Evolutionary conservation across 2,113 vertebrate species (phyloP).

Genomic region (Atlantisia rogersi): DNA sequence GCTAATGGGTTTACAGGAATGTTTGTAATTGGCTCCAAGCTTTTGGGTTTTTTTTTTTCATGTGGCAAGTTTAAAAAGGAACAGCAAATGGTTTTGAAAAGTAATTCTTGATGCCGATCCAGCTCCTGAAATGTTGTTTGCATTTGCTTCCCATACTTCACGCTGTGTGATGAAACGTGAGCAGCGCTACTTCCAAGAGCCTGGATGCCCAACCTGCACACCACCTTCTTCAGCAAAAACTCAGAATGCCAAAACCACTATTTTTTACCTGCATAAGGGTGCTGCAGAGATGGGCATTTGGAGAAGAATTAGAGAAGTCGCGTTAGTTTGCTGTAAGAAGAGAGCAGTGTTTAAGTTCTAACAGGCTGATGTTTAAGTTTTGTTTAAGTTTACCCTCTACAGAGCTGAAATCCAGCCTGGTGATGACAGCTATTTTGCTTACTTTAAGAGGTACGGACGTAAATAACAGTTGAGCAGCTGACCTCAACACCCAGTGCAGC

Average conservation of each 20-base stretch:
- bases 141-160: not conserved
- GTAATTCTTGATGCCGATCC: not conserved
- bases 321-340: not conserved
- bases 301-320: not conserved
- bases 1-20: not conserved
- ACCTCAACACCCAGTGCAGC: not conserved
- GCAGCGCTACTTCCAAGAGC: not conserved
- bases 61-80: not conserved
- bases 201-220: not conserved
- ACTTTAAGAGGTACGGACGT: not conserved
- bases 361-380: not conserved
- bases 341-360: not conserved
- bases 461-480: not conserved
- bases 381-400: not conserved
- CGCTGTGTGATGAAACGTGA: not conserved
- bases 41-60: not conserved
- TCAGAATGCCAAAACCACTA: not conserved
- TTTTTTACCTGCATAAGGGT: not conserved
- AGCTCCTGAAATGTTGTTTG: slow-evolving; percentile 12
- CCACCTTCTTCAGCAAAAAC: not conserved
- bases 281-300: not conserved
- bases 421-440: not conserved
- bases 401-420: not conserved
- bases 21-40: not conserved
- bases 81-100: not conserved